A percentile compares a stretch with the other conserved stretches of the same genome.
phyloP scores from a whole-genome alignment of 2,888 invertebrate genomes.

The Tiliacea aurago region DNA sequence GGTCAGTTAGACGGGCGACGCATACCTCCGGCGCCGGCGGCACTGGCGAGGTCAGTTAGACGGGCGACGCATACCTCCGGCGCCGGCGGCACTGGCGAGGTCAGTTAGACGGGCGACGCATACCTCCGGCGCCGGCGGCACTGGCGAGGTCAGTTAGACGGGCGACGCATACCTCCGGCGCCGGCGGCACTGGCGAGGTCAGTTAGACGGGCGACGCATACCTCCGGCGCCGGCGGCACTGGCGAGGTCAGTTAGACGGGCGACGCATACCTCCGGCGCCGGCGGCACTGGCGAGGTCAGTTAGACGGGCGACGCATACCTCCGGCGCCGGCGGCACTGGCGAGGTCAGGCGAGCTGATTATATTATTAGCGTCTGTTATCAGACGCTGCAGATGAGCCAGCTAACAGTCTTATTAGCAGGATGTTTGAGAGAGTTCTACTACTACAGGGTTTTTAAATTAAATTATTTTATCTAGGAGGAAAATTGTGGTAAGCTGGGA shows the following conservation, averaged over 20 bases:
- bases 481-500: neutral
- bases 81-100: neutral
- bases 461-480: neutral
- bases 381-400: neutral
- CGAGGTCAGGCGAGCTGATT: constrained; percentile 6
- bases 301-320: neutral
- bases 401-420: constrained; percentile 6
- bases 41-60: constrained; percentile 9
- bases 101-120: neutral
- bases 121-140: neutral
- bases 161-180: neutral
- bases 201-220: neutral
- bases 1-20: constrained; percentile 8
- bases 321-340: neutral
- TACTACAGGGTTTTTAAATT: neutral
- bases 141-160: constrained; percentile 9
- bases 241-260: constrained; percentile 10
- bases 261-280: neutral
- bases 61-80: neutral
- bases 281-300: constrained; percentile 1
- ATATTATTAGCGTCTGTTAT: constrained; percentile 10
- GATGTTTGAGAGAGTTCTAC: constrained; percentile 6
- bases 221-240: neutral
- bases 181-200: neutral
- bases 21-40: neutral